Percentiles rank a stretch among this genome's conserved stretches.
phyloP scores from a whole-genome alignment of 2,113 vertebrate species.

The Puma concolor region DNA sequence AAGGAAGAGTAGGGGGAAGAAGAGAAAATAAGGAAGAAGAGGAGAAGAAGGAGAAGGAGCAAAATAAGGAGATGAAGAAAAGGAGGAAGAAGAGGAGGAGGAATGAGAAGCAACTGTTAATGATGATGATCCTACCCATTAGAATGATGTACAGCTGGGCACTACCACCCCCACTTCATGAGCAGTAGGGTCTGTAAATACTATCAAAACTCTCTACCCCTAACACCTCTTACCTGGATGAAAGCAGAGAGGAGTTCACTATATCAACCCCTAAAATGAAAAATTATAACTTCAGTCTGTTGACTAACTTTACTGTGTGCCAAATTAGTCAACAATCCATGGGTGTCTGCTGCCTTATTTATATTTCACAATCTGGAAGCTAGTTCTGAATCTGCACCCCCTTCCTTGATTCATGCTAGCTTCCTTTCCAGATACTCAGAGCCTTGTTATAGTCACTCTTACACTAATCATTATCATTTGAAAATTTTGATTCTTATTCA shows the following conservation, averaged over 20 bases:
- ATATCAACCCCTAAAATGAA: neutral
- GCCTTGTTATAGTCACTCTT: neutral
- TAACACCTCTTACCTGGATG: neutral
- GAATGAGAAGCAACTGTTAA: neutral
- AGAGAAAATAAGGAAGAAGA: neutral
- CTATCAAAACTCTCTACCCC: neutral
- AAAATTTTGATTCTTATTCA: neutral
- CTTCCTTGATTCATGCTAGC: neutral
- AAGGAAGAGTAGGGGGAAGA: neutral
- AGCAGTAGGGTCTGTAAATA: neutral
- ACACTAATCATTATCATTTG: neutral
- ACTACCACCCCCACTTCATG: neutral
- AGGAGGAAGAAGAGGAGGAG: no score
- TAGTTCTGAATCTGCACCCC: neutral
- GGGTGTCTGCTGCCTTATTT: neutral
- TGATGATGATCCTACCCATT: no score
- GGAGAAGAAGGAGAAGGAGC: neutral
- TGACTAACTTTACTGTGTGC: neutral
- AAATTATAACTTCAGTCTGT: neutral
- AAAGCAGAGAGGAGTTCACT: neutral
- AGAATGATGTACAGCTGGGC: neutral
- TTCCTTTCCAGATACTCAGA: neutral
- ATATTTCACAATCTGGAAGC: neutral
- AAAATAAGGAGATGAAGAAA: neutral
- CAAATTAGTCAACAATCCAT: no score